Percentiles rank a stretch among this genome's conserved stretches.
phyloP scores from a whole-genome alignment of 2,888 invertebrate genomes.

The Druceiella hillmani region DNA sequence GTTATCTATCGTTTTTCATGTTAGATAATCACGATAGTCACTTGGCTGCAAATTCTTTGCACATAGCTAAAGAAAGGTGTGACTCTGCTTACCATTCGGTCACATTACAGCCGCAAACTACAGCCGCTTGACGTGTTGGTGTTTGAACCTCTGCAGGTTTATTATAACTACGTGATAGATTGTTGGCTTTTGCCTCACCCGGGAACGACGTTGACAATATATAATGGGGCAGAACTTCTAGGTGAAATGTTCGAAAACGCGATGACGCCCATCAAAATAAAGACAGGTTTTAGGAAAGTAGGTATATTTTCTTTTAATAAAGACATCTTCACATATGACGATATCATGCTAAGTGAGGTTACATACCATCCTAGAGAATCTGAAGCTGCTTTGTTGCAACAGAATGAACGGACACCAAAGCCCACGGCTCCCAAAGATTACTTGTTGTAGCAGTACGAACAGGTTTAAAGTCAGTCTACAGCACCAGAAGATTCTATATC shows the following conservation, averaged over 20 bases:
- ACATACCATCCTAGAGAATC: no score
- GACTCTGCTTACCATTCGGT: slow-evolving; percentile 31
- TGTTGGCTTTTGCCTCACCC: slow-evolving; percentile 29
- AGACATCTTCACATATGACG: slow-evolving; percentile 27
- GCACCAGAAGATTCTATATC: no score
- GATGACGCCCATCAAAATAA: slow-evolving; percentile 30
- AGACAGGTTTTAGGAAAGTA: slow-evolving; percentile 22
- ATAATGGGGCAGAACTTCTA: slow-evolving; percentile 26
- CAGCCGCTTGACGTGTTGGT: slow-evolving; percentile 33
- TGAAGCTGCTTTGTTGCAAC: no score
- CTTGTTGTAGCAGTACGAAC: no score
- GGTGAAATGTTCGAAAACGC: slow-evolving; percentile 20
- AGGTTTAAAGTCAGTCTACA: no score
- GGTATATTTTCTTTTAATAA: slow-evolving; percentile 29
- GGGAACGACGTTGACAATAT: slow-evolving; percentile 29
- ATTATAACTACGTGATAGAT: slow-evolving; percentile 25
- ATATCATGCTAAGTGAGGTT: no score
- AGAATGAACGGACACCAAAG: no score
- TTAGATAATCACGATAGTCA: slow-evolving; percentile 32
- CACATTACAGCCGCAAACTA: slow-evolving; percentile 32
- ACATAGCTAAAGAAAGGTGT: slow-evolving; percentile 31
- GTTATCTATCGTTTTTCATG: slow-evolving; percentile 25
- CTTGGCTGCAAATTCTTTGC: slow-evolving; percentile 23
- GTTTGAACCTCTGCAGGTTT: slow-evolving; percentile 29
- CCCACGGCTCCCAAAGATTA: no score